A percentile compares a stretch with the other conserved stretches of the same genome.
Evolutionary conservation across 2,888 invertebrate species (phyloP).

Genomic region (Chymomyza fuscimana): DNA sequence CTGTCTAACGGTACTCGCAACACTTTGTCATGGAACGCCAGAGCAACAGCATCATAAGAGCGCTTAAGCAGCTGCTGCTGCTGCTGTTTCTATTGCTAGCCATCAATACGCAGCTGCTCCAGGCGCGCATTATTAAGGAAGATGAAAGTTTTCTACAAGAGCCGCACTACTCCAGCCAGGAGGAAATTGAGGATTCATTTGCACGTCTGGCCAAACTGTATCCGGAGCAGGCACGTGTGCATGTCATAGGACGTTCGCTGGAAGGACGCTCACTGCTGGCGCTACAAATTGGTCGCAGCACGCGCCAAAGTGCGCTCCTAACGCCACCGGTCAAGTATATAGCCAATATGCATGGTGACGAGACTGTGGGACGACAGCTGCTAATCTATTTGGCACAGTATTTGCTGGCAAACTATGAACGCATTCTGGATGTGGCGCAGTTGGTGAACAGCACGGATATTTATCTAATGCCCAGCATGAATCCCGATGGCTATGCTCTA

Average conservation of each 20-base stretch:
- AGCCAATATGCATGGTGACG: constrained; percentile 98
- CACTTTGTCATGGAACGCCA: background rate
- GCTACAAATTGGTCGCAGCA: constrained; percentile 87
- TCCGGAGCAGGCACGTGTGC: constrained; percentile 86
- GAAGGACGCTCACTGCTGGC: constrained; percentile 88
- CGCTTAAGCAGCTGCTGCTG: constrained; percentile 23
- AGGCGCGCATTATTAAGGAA: constrained; percentile 71
- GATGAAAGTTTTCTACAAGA: constrained; percentile 82
- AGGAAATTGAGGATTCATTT: constrained; percentile 85
- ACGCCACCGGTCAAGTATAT: constrained; percentile 96
- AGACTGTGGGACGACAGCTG: constrained; percentile 91
- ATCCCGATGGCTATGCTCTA: constrained; percentile 96
- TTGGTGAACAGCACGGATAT: constrained; percentile 94
- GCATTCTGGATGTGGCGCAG: constrained; percentile 85
- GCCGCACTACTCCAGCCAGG: constrained; percentile 86
- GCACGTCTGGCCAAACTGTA: constrained; percentile 83
- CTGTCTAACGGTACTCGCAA: constrained; percentile 21
- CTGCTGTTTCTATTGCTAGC: constrained; percentile 10
- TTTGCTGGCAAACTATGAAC: constrained; percentile 88
- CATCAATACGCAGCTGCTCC: background rate
- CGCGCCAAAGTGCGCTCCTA: constrained; percentile 81
- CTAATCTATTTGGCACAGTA: constrained; percentile 91
- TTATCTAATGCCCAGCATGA: constrained; percentile 97
- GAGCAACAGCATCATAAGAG: constrained; percentile 23
- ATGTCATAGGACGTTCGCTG: constrained; percentile 91